Evolutionary conservation across 1,140 invertebrate genomes (phyloP).

Genomic region (Drosophila baimaii): DNA sequence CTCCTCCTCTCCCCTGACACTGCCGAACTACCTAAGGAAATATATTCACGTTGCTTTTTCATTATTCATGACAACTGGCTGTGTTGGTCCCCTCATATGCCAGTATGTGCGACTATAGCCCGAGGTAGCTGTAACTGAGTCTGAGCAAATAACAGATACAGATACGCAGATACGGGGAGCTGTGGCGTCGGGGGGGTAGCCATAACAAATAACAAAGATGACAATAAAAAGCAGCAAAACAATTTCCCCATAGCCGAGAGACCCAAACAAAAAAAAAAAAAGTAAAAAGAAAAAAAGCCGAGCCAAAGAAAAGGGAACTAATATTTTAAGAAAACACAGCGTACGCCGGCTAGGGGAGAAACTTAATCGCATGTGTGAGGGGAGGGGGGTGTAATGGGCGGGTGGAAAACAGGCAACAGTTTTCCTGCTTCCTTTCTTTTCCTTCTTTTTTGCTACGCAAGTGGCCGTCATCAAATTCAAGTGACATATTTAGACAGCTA

Average conservation of each 20-base stretch:
- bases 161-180: slow-evolving; percentile 23
- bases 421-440: slow-evolving; percentile 32
- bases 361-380: slow-evolving; percentile 55
- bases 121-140: slow-evolving; percentile 68
- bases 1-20: slow-evolving; percentile 5
- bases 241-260: slow-evolving; percentile 64
- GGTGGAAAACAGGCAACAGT: slow-evolving; percentile 64
- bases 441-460: slow-evolving; percentile 42
- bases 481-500: slow-evolving; percentile 83
- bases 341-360: slow-evolving; percentile 23
- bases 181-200: slow-evolving; percentile 6
- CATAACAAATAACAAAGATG: slow-evolving; percentile 79
- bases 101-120: slow-evolving; percentile 37
- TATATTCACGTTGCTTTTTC: slow-evolving; percentile 80
- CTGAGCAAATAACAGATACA: slow-evolving; percentile 69
- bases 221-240: slow-evolving; percentile 82
- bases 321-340: slow-evolving; percentile 80
- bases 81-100: slow-evolving; percentile 43
- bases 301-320: slow-evolving; percentile 68
- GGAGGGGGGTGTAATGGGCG: slow-evolving; percentile 19
- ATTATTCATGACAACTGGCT: slow-evolving; percentile 82
- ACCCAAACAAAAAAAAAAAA: slow-evolving; percentile 25
- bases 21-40: slow-evolving; percentile 53
- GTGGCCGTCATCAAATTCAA: slow-evolving; percentile 82
- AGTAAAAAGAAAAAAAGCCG: background rate